Evolutionary conservation across 2,797 vertebrate species (phyloP).

Genomic region (Malacoctenus gilli): DNA sequence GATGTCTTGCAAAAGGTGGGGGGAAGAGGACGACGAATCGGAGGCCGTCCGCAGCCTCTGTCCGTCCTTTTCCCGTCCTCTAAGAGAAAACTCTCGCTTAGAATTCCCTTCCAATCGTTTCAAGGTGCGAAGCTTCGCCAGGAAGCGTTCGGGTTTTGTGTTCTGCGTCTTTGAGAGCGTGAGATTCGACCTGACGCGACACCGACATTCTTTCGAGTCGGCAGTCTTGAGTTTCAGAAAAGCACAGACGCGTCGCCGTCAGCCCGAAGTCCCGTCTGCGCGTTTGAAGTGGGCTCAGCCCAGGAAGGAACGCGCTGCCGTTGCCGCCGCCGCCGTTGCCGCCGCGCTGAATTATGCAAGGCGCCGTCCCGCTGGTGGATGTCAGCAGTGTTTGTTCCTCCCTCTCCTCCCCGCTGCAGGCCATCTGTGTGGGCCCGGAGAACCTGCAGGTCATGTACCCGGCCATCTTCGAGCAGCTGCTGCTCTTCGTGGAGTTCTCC

Average conservation of each 20-base stretch:
- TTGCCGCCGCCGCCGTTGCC: too few species aligned
- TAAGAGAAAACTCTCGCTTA: too few species aligned
- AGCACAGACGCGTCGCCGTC: too few species aligned
- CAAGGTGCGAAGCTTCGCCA: too few species aligned
- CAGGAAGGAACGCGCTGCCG: constrained; percentile 46
- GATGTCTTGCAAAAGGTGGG: constrained; percentile 97
- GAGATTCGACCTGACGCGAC: too few species aligned
- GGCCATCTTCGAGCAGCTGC: constrained; percentile 96
- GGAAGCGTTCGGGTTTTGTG: too few species aligned
- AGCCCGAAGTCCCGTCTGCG: constrained; percentile 23
- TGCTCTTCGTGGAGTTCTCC: constrained; percentile 98
- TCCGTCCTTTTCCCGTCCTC: too few species aligned
- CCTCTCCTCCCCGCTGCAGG: constrained; percentile 81
- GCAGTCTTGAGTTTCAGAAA: too few species aligned
- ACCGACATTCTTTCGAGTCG: too few species aligned
- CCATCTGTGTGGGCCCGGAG: constrained; percentile 96
- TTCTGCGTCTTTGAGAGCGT: too few species aligned
- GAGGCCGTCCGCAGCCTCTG: too few species aligned
- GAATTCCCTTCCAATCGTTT: too few species aligned
- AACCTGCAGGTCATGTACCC: constrained; percentile 99
- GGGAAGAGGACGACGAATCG: neutral
- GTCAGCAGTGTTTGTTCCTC: constrained; percentile 72
- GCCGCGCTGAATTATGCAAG: constrained; percentile 58
- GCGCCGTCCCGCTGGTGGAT: constrained; percentile 51
- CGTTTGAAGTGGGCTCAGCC: constrained; percentile 21